A percentile compares a stretch with the other conserved stretches of the same genome.
These are phyloP conservation scores for Callimorpha dominula DNA, from an alignment of 2,888 invertebrate species.

Conservation along the genomic window DNA sequence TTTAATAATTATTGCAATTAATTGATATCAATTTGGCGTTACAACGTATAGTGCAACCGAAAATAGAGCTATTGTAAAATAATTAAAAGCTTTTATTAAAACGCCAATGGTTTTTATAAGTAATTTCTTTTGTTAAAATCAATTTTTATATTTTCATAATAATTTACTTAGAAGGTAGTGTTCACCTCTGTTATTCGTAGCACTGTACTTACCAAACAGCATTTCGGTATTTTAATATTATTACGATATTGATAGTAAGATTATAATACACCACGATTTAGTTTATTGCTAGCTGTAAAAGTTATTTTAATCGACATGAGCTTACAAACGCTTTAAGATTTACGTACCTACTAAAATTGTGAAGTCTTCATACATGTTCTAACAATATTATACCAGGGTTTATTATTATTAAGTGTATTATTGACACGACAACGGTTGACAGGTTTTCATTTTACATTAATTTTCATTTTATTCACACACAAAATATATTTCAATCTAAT, in stretches of 20 bases:
- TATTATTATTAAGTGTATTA: constrained; percentile 11
- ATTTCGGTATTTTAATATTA: constrained; percentile 56
- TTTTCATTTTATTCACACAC: background rate
- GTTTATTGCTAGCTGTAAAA: constrained; percentile 67
- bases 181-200: constrained; percentile 44
- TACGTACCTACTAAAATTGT: constrained; percentile 46
- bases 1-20: constrained; percentile 54
- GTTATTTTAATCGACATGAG: constrained; percentile 70
- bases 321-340: constrained; percentile 77
- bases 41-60: constrained; percentile 48
- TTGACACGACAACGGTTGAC: background rate
- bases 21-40: constrained; percentile 49
- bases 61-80: constrained; percentile 28
- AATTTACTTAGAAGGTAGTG: constrained; percentile 22
- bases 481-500: background rate
- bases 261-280: constrained; percentile 53
- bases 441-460: background rate
- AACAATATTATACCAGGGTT: constrained; percentile 35
- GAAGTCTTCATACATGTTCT: constrained; percentile 35
- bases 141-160: constrained; percentile 18
- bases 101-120: constrained; percentile 14
- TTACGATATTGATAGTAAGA: constrained; percentile 42
- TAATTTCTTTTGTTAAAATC: constrained; percentile 21
- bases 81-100: constrained; percentile 1
- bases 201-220: constrained; percentile 53